Base-by-base conservation (phyloP, 35 echinoderm and acorn worm genomes). In the Heliocidaris erythrogramma region DNA sequence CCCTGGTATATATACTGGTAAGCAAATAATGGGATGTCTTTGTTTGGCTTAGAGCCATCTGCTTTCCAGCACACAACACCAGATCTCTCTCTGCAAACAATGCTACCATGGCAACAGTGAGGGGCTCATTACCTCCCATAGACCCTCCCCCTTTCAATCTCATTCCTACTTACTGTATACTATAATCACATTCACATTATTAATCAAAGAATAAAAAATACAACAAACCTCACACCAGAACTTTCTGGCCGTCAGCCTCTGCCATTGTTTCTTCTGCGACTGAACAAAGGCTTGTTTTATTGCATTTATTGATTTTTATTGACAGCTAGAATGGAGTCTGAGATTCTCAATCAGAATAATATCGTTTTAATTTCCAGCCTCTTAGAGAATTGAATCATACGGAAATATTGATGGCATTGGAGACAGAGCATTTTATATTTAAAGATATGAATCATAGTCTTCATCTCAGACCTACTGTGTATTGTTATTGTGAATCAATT, bases 41-140 rank as follows among this genome's bases (percentile, higher is more conserved):
- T 78, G 65, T 78, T 78, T 78, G 65, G 65, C 65, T 18, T 78
- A 78, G 65, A 78, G 65, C 65, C 65, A 78, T 78, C 65, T 78
- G 65, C 65, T 78, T 78, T 78, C 65, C 27, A 78, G 17, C 65
- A n/a, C 65, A 78, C 65, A 29, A 18, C 65, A 78, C 65, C 65
- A 78, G 65, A 78, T 78, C 65, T 78, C 27, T 78, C 65, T 78
- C 21, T 27, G 18, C 65, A 78, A 78, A 78, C 65, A 78, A 78
- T 78, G 65, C 65, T 78, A n/a, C 65, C 21, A 78, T 78, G 21
- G 65, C 65, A 78, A 78, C 65, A 21, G 27, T 24, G 27, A 78
- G 65, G n/a, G 65, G 65, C 27, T 78, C 65, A 78, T 27, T 18
- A 78, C 65, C 65, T 78, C 65, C 65, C 8, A 27, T 27, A 78